Evolutionary conservation across 2,797 vertebrate species (phyloP), one percentile per base, ranked within the genome.

Genomic region (Paguma larvata): DNA sequence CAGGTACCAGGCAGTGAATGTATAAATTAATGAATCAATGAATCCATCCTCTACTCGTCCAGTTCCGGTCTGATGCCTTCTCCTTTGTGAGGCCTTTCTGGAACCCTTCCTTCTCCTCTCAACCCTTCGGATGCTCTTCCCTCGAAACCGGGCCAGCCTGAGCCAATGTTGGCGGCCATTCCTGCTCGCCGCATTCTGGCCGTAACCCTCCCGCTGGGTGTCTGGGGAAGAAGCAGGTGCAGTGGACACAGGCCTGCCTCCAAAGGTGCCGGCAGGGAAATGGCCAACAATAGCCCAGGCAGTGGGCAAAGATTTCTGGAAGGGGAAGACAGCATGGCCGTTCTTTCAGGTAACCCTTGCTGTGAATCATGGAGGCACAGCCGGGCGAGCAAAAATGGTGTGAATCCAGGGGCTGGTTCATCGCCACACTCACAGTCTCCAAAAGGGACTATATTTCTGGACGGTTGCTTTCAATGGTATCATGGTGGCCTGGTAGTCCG

Each of bases 361-460:
- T 10, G 32, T n/a, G 88, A 48, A 38, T 63, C 77, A n/a, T 23
- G 19, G 30, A 86, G 51, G 46, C 16, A 27, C 14, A 62, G 38
- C 78, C 48, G 27, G 19, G 10, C 6, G 16, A 48, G 13, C n/a
- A 51, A 34, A 56, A 62, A 34, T 1, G 12, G 11, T 2, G 1
- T 8, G 10, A 51, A 41, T 3, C 13, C 21, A 41, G 34, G 38
- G 30, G 46, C n/a, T 0, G 0, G 19, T 21, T 38, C 27, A 13
- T 21, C 27, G 62, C 48, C 41, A 4, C 34, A 15, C 9, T 27
- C 15, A 53, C 46, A 44, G 2, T 59, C 78, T 65, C 51, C 25
- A 11, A 67, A 83, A 68, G 21, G 21, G 25, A 7, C n/a, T 68
- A 14, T 16, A 2, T 16, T 27, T 79, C 21, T 14, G 44, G 56